Evolutionary conservation across 2,888 invertebrate species (phyloP), one percentile per base, ranked within the genome.

Genomic region (Chloroclysta siterata): DNA sequence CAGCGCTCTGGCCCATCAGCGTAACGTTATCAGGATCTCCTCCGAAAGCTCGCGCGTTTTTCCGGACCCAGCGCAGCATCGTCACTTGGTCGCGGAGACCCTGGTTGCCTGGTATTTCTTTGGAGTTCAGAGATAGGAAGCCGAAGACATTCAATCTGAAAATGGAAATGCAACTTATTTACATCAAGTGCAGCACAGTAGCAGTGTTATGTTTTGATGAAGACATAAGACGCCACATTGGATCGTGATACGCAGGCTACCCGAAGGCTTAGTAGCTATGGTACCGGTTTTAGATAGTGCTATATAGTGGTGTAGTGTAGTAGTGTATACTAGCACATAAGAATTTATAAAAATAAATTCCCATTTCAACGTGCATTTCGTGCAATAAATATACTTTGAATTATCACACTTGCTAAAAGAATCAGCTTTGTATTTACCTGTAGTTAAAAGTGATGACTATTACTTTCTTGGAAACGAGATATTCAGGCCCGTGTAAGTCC

Each of bases 381-480:
- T n/a, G n/a, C n/a, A n/a, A n/a, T n/a, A n/a, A n/a, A n/a, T n/a
- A 33, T 33, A 33, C 5, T 33, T 3, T 39, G 11, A 39, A 8
- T 0, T 3, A 3, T 39, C 11, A 11, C 10, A 39, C 3, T 10
- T 39, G 10, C 36, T 39, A 2, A 39, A 39, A 39, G 0, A 11
- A 11, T 39, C 4, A 39, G 36, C 11, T n/a, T n/a, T 13, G 13
- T 22, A 48, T 22, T 48, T 48, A 61, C 92, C 91, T 88, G 75
- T 92, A 93, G 66, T 92, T 93, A 61, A 93, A 93, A 0, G 92
- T 93, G 68, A 93, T 82, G 62, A 93, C 89, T 51, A 93, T 82
- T 17, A 91, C 79, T 0, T 83, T 83, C 63, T 82, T 83, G 65
- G 68, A 73, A 70, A 93, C 82, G 44, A 93, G 75, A 62, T 87